phyloP scores from a whole-genome alignment of 2,113 vertebrate genomes.

The Numida meleagris region DNA sequence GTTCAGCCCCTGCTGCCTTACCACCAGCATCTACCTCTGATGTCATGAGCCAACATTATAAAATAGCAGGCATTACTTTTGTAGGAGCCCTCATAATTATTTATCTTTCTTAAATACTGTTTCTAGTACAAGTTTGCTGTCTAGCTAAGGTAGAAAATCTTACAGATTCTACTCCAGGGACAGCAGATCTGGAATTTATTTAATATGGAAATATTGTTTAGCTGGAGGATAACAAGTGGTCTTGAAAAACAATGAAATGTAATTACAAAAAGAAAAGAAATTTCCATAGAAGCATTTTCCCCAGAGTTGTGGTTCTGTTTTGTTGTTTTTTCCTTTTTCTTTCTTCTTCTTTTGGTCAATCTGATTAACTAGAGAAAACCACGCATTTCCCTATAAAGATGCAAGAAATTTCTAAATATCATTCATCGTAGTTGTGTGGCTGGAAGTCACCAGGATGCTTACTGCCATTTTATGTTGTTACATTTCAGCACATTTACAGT shows the following conservation, averaged over 20 bases:
- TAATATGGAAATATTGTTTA: not conserved
- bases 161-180: not conserved
- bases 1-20: too few species aligned
- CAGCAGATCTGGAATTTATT: not conserved
- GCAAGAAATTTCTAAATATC: not conserved
- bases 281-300: not conserved
- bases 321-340: too few species aligned
- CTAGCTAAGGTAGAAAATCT: not conserved
- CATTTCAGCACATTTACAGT: not conserved
- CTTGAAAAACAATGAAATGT: accelerated
- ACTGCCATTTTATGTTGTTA: not conserved
- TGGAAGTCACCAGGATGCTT: too few species aligned
- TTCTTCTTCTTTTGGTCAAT: accelerated
- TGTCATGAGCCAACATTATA: too few species aligned
- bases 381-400: accelerated
- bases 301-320: not conserved
- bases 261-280: not conserved
- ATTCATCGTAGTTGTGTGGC: not conserved
- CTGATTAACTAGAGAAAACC: not conserved
- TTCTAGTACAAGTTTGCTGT: not conserved
- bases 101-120: not conserved
- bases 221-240: not conserved
- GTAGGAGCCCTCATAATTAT: not conserved
- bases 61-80: too few species aligned
- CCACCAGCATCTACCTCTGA: too few species aligned